phyloP scores from a whole-genome alignment of 2,113 vertebrate genomes.

The Pollimyrus isidori region DNA sequence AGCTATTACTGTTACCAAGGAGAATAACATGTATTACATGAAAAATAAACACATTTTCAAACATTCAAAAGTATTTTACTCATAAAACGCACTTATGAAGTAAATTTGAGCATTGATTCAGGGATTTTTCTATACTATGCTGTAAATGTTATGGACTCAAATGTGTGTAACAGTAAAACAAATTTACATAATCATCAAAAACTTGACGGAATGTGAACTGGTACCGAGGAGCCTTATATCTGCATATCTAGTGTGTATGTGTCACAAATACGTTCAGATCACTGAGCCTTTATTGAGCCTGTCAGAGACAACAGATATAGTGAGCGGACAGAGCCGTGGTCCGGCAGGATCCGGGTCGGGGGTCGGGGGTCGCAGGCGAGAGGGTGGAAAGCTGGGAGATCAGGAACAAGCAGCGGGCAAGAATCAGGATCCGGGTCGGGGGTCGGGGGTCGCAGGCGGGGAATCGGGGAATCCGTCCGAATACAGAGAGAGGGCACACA shows the following conservation, averaged over 20 bases:
- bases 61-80: not conserved
- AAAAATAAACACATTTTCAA: not conserved
- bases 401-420: too few relatives aligned
- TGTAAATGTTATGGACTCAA: not conserved
- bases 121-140: not conserved
- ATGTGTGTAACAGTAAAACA: not conserved
- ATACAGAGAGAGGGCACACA: too few relatives aligned
- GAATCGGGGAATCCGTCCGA: too few relatives aligned
- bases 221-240: not conserved
- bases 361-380: too few relatives aligned
- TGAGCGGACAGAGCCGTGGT: too few relatives aligned
- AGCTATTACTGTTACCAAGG: not conserved
- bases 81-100: not conserved
- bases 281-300: too few relatives aligned
- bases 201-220: not conserved
- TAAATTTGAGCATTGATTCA: not conserved
- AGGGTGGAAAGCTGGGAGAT: too few relatives aligned
- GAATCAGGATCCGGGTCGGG: too few relatives aligned
- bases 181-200: not conserved
- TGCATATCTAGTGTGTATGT: not conserved
- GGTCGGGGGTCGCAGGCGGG: too few relatives aligned
- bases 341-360: too few relatives aligned
- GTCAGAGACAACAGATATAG: too few relatives aligned
- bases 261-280: too few relatives aligned
- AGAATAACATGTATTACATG: not conserved